Conservation (phyloP, 2,888 invertebrate genomes). For the Parnassius orleans region DNA sequence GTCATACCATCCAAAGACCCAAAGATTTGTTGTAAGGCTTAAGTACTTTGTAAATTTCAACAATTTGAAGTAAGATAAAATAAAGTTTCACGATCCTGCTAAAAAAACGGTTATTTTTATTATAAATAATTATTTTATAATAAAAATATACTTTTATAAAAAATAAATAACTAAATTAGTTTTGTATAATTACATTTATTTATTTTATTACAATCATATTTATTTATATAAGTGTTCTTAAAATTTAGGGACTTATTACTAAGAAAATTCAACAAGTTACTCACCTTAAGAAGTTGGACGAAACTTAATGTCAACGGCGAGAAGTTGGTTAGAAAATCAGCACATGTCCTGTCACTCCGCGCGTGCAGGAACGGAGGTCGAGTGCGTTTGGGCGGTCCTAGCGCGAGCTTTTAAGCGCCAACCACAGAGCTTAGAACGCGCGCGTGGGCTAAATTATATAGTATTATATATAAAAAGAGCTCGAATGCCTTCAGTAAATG, state of each 20-base stretch:
- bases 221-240: no score
- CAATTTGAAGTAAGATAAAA: no score
- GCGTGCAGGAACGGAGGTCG: conserved; percentile 31
- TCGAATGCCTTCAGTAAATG: no score
- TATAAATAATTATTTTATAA: no score
- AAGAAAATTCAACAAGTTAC: background rate
- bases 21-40: background rate
- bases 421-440: conserved; percentile 49
- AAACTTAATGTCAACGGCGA: conserved; percentile 1
- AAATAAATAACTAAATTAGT: no score
- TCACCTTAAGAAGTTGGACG: conserved; percentile 5
- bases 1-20: background rate
- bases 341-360: conserved; percentile 39
- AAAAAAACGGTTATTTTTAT: no score
- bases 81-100: no score
- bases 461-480: background rate
- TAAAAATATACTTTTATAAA: no score
- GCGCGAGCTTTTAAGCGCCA: conserved; percentile 64
- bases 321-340: conserved; percentile 22
- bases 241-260: no score
- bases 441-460: conserved; percentile 46
- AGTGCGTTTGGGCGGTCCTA: conserved; percentile 65
- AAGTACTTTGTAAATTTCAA: background rate
- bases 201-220: no score
- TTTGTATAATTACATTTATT: no score